These are phyloP conservation scores for Exaiptasia diaphana DNA, from an alignment of 64 coral and sea anemone species.

Conservation along the genomic window DNA sequence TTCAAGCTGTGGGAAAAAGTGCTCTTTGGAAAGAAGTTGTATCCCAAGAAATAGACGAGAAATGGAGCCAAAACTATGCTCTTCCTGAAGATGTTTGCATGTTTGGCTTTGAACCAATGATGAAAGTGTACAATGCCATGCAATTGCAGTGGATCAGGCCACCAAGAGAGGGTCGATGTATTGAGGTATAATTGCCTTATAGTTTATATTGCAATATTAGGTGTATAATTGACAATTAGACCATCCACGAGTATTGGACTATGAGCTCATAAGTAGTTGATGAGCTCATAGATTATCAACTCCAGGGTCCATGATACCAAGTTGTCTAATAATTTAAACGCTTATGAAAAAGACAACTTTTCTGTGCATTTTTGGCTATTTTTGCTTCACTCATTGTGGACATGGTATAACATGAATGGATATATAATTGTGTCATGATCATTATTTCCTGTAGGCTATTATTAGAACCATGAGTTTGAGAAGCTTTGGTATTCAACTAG, in stretches of 20 bases:
- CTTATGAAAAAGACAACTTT: no score
- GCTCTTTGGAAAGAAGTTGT: slow-evolving; percentile 59
- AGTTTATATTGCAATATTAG: no score
- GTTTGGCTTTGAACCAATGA: slow-evolving; percentile 69
- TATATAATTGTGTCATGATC: no score
- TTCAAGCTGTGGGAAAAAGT: slow-evolving; percentile 17
- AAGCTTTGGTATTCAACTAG: slow-evolving; percentile 75
- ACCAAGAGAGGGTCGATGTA: slow-evolving; percentile 54
- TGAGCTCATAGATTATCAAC: no score
- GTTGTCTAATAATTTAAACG: no score
- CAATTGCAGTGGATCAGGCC: slow-evolving; percentile 82
- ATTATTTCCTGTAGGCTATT: slow-evolving; percentile 53
- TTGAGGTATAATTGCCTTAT: slow-evolving; percentile 57
- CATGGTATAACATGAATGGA: no score
- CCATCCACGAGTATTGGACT: no score
- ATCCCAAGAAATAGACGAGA: slow-evolving; percentile 68
- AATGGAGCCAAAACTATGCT: slow-evolving; percentile 74
- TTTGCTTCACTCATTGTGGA: no score
- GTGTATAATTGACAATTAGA: no score
- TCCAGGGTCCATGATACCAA: no score
- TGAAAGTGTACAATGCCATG: slow-evolving; percentile 51
- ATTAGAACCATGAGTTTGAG: slow-evolving; percentile 79
- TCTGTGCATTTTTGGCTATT: no score
- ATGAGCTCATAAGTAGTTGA: no score
- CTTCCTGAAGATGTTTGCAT: slow-evolving; percentile 90